Evolutionary conservation across 2,797 vertebrate genomes (phyloP).

Genomic region (Lutjanus campechanus): DNA sequence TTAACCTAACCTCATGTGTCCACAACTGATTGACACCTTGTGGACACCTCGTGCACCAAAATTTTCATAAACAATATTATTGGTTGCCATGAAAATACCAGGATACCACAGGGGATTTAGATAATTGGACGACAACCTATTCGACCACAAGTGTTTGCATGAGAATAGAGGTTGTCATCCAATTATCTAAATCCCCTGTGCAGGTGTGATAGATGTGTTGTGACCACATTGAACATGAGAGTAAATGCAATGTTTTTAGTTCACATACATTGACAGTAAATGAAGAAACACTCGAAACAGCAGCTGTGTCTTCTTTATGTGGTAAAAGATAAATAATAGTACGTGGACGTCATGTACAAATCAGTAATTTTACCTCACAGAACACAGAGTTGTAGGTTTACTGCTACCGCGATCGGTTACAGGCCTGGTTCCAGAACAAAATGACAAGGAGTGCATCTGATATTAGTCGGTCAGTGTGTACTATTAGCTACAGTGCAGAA

Average conservation of each 20-base stretch:
- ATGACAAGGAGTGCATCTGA: too few species aligned
- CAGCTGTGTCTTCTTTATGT: neutral
- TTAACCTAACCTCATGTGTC: conserved; percentile 17
- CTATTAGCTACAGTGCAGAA: too few species aligned
- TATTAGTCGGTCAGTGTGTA: too few species aligned
- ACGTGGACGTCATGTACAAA: neutral
- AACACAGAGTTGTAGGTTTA: too few species aligned
- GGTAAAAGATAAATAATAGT: neutral
- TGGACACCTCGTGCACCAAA: neutral
- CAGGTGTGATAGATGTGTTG: conserved; percentile 18
- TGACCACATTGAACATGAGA: neutral
- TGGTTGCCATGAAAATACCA: conserved; percentile 36
- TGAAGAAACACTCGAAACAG: neutral
- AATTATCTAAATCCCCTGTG: neutral
- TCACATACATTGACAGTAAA: neutral
- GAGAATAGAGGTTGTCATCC: conserved; percentile 11
- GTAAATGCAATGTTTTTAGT: neutral
- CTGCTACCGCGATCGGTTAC: too few species aligned
- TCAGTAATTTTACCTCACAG: too few species aligned
- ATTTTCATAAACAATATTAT: conserved; percentile 49
- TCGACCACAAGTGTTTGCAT: neutral
- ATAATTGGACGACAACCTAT: conserved; percentile 22
- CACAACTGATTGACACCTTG: conserved; percentile 41
- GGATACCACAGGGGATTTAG: conserved; percentile 12
- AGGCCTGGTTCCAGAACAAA: too few species aligned